Conservation (phyloP, 2,797 vertebrate genomes). For the Acomys russatus region DNA sequence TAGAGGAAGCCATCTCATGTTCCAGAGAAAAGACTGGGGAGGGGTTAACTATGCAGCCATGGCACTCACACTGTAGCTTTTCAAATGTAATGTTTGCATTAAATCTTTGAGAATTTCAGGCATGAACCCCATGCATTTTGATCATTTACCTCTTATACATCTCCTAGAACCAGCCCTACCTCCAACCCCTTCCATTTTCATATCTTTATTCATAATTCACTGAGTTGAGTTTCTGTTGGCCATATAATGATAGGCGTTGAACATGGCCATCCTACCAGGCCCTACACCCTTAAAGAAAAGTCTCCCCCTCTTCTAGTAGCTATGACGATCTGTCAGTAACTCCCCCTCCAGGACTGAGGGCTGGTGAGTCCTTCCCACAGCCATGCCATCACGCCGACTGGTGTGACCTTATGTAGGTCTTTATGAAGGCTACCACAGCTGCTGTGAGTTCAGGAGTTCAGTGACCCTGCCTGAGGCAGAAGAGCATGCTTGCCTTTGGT, state of each 20-base stretch:
- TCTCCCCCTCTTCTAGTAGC: background rate
- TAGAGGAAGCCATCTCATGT: background rate
- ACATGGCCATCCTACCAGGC: background rate
- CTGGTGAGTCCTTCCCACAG: background rate
- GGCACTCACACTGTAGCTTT: background rate
- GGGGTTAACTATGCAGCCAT: background rate
- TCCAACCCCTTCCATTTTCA: background rate
- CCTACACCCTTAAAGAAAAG: background rate
- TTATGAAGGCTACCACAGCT: too few relatives aligned
- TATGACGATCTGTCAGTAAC: background rate
- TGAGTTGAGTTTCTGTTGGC: background rate
- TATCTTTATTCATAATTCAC: background rate
- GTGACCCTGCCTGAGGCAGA: background rate
- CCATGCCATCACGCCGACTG: too few relatives aligned
- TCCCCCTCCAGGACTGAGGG: background rate
- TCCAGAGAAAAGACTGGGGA: background rate
- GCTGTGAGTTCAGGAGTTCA: background rate
- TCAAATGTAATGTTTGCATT: background rate
- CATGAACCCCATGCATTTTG: background rate
- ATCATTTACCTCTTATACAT: background rate
- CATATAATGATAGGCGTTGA: background rate
- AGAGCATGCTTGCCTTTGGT: background rate
- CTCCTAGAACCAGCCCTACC: background rate
- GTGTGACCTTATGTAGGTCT: background rate
- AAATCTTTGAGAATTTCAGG: background rate